Evolutionary conservation across 2,888 invertebrate species (phyloP).

Genomic region (Rhamnusium bicolor): DNA sequence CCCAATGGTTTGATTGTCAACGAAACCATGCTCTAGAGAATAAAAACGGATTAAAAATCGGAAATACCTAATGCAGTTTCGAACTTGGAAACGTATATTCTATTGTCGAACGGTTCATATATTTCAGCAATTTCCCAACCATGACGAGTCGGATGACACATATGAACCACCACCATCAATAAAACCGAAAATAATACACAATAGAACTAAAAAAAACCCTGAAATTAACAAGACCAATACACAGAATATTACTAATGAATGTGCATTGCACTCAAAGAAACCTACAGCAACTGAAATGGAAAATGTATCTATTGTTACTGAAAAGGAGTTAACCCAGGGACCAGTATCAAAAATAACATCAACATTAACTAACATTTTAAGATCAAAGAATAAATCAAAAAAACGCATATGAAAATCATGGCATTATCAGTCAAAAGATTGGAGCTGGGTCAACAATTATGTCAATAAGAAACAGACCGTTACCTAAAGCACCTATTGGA

Average conservation of each 20-base stretch:
- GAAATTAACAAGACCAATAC: neutral
- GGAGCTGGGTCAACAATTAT: neutral
- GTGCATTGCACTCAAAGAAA: neutral
- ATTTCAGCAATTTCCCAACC: neutral
- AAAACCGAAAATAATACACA: neutral
- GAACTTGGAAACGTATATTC: too few species aligned
- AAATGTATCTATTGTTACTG: constrained; percentile 9
- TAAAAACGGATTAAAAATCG: too few species aligned
- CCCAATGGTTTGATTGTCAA: too few species aligned
- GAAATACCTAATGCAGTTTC: too few species aligned
- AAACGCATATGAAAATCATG: constrained; percentile 8
- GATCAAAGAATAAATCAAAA: neutral
- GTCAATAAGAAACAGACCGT: neutral
- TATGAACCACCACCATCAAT: neutral
- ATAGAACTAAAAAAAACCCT: neutral
- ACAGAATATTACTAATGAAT: neutral
- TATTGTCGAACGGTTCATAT: too few species aligned
- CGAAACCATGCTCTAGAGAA: too few species aligned
- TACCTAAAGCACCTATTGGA: neutral
- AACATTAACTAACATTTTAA: constrained; percentile 22
- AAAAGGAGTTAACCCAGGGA: neutral
- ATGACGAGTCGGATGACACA: neutral
- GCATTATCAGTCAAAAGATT: neutral
- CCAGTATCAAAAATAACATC: constrained; percentile 1
- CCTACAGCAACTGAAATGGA: constrained; percentile 15